Evolutionary conservation across 2,797 vertebrate species (phyloP).

Genomic region (Pseudomugil tenellus): DNA sequence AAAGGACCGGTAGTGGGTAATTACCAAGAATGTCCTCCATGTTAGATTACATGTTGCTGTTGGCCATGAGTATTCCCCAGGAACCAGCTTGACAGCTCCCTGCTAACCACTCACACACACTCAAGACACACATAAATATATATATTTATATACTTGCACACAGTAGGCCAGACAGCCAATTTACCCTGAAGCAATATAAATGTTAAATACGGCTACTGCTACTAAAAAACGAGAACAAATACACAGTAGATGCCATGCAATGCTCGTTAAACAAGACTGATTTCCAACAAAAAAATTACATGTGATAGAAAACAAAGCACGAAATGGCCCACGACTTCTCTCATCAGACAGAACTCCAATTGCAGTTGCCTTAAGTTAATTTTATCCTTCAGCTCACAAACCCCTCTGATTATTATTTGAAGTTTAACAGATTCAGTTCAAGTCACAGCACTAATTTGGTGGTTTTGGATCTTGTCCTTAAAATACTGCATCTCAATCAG

Average conservation of each 20-base stretch:
- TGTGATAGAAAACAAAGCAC: slow-evolving; percentile 35
- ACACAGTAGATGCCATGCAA: slow-evolving; percentile 2
- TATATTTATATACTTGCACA: slow-evolving; percentile 30
- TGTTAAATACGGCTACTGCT: slow-evolving; percentile 41
- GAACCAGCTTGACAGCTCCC: slow-evolving; percentile 74
- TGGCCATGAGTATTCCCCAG: slow-evolving; percentile 74
- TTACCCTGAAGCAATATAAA: slow-evolving; percentile 43
- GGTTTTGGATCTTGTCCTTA: slow-evolving; percentile 67
- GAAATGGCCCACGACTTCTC: slow-evolving; percentile 3
- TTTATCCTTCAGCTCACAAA: slow-evolving; percentile 53
- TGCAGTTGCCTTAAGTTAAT: slow-evolving; percentile 40
- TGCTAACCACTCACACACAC: slow-evolving; percentile 48
- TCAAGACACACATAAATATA: slow-evolving; percentile 34
- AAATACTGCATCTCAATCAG: slow-evolving; percentile 72
- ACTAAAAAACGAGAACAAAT: slow-evolving; percentile 23
- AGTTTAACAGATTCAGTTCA: slow-evolving; percentile 40
- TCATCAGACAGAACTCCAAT: slow-evolving; percentile 30
- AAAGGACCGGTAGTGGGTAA: slow-evolving; percentile 74
- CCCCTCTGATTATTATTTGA: slow-evolving; percentile 70
- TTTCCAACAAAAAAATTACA: slow-evolving; percentile 2
- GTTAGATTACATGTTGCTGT: slow-evolving; percentile 84
- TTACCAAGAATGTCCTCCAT: slow-evolving; percentile 80
- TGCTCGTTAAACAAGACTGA: not conserved
- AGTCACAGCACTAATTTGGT: slow-evolving; percentile 57
- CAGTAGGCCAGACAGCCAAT: slow-evolving; percentile 6